Percentiles rank a stretch among this genome's conserved stretches.
phyloP scores from a whole-genome alignment of 2,113 vertebrate species.

The Aplodontia rufa region DNA sequence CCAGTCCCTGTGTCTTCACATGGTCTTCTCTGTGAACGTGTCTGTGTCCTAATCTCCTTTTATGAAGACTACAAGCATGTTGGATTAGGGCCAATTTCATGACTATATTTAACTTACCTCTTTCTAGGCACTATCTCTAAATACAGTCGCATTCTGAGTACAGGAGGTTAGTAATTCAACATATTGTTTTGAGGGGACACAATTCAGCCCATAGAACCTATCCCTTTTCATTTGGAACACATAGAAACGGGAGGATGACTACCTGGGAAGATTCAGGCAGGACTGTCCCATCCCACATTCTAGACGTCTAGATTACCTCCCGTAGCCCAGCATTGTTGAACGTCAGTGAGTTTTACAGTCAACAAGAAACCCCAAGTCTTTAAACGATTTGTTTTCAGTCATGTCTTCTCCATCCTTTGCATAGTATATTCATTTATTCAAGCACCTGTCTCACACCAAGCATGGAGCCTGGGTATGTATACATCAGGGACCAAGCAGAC shows the following conservation, averaged over 20 bases:
- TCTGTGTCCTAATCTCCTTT: not conserved
- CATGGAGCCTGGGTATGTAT: fast-evolving
- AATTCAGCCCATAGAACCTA: not conserved
- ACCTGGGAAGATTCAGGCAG: not conserved
- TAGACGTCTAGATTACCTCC: not conserved
- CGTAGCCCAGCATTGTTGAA: not conserved
- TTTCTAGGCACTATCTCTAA: not conserved
- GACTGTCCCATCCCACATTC: not conserved
- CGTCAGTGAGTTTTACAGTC: not conserved
- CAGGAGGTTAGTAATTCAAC: not conserved
- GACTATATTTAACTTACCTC: not conserved
- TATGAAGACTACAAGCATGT: not conserved
- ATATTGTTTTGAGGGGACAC: not conserved
- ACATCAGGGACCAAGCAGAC: not conserved
- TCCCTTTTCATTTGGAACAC: not conserved
- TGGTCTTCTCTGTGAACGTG: not conserved
- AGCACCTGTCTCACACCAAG: not conserved
- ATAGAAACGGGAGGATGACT: not conserved
- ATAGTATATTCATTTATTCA: not conserved
- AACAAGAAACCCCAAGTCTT: not conserved
- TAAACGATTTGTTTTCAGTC: not conserved
- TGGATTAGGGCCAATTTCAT: not conserved
- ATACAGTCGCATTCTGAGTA: not conserved
- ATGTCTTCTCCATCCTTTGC: not conserved
- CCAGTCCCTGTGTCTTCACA: not conserved